Conservation (phyloP, 2,888 invertebrate genomes). For the Drosophila meridiana region DNA sequence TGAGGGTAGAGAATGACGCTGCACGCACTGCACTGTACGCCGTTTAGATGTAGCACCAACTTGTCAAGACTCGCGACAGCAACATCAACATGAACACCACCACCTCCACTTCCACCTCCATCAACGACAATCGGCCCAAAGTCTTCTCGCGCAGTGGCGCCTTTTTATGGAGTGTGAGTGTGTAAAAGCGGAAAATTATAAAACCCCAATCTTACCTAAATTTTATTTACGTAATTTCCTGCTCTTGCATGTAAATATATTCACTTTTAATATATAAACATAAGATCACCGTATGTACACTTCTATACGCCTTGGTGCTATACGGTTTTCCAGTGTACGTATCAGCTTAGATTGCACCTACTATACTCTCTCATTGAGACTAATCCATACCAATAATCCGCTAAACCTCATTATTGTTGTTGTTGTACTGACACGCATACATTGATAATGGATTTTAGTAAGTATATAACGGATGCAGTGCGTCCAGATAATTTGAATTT, state of each 20-base stretch:
- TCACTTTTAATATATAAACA: constrained; percentile 21
- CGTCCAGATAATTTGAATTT: constrained; percentile 68
- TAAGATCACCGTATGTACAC: constrained; percentile 9
- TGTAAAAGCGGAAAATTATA: constrained; percentile 15
- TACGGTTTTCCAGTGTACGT: constrained; percentile 75
- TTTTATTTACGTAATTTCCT: constrained; percentile 14
- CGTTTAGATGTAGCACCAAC: constrained; percentile 28
- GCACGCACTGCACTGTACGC: constrained; percentile 43
- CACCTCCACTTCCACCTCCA: constrained; percentile 15
- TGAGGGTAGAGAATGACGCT: constrained; percentile 56
- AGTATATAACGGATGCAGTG: constrained; percentile 82
- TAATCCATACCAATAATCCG: constrained; percentile 16
- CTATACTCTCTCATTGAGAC: constrained; percentile 20
- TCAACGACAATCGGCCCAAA: constrained; percentile 31
- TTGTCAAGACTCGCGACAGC: constrained; percentile 26
- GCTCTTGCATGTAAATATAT: constrained; percentile 50
- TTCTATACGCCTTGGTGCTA: constrained; percentile 16
- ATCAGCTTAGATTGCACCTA: constrained; percentile 56
- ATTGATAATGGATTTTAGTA: constrained; percentile 70
- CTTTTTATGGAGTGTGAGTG: constrained; percentile 83
- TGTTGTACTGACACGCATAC: constrained; percentile 64
- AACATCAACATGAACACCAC: constrained; percentile 25
- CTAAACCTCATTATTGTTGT: constrained; percentile 48
- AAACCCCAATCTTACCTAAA: constrained; percentile 16
- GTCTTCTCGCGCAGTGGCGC: constrained; percentile 66